A percentile compares a stretch with the other conserved stretches of the same genome.
These are phyloP conservation scores for Octodonta nipae DNA, from an alignment of 2,888 invertebrate genomes.

Conservation along the genomic window DNA sequence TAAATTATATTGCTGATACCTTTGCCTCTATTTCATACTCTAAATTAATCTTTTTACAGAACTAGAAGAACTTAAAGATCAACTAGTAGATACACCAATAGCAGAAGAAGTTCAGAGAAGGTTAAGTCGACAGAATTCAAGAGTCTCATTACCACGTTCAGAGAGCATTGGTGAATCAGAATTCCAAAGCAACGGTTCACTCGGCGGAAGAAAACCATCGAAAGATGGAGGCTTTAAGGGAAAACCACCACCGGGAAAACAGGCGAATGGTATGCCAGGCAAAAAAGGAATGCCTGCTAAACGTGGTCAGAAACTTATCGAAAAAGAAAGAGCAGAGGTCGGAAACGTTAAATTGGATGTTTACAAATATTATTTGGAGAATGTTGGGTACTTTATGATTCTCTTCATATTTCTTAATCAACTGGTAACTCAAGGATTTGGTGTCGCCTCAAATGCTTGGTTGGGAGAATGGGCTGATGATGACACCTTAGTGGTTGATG, in stretches of 20 bases:
- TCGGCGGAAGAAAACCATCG: constrained; percentile 33
- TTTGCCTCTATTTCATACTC: background rate
- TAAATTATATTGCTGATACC: too few species aligned
- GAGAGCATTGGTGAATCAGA: constrained; percentile 36
- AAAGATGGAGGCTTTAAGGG: background rate
- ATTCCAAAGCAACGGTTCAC: constrained; percentile 25
- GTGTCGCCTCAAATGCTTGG: constrained; percentile 77
- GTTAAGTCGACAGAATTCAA: constrained; percentile 3
- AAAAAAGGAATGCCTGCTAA: background rate
- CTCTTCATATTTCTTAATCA: too few species aligned
- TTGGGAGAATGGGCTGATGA: constrained; percentile 58
- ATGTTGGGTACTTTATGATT: background rate
- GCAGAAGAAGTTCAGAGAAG: constrained; percentile 3
- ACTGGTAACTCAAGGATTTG: constrained; percentile 67
- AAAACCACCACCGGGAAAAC: background rate
- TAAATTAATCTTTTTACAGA: background rate
- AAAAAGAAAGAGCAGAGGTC: constrained; percentile 38
- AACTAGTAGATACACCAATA: background rate
- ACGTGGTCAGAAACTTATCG: constrained; percentile 29
- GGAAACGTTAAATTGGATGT: constrained; percentile 20
- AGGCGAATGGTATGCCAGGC: background rate
- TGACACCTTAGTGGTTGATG: constrained; percentile 38
- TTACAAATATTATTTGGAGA: constrained; percentile 1
- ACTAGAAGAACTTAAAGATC: constrained; percentile 3
- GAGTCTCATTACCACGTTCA: constrained; percentile 1